Evolutionary conservation across 2,888 invertebrate genomes (phyloP).

Genomic region (Eupithecia dodoneata): DNA sequence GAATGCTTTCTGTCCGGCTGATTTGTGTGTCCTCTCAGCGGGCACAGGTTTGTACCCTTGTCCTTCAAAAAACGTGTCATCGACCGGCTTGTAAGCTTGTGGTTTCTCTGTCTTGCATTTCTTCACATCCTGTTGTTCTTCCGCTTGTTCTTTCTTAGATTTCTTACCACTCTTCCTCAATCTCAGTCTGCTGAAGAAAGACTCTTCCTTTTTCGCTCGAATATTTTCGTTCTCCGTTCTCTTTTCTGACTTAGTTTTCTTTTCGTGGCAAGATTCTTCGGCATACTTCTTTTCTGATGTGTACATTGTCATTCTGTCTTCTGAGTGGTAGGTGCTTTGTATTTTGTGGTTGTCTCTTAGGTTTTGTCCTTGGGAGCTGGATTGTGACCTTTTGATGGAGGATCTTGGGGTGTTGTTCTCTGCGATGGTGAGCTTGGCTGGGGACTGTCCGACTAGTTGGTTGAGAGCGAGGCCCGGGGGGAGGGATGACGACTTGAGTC

Average conservation of each 20-base stretch:
- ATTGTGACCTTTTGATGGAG: constrained; percentile 80
- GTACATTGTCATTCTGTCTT: constrained; percentile 69
- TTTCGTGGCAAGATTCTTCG: constrained; percentile 79
- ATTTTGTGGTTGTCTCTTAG: constrained; percentile 69
- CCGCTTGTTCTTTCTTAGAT: constrained; percentile 83
- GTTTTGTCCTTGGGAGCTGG: constrained; percentile 78
- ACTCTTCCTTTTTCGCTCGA: constrained; percentile 82
- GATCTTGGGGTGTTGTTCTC: constrained; percentile 73
- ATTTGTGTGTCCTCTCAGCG: constrained; percentile 75
- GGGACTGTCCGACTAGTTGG: constrained; percentile 77
- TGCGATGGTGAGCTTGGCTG: constrained; percentile 81
- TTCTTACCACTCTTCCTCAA: constrained; percentile 89
- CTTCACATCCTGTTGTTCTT: constrained; percentile 73
- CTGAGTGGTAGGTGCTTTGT: constrained; percentile 64
- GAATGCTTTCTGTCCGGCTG: constrained; percentile 78
- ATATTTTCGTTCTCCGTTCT: constrained; percentile 79
- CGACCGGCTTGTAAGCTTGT: constrained; percentile 68
- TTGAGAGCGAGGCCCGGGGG: constrained; percentile 85
- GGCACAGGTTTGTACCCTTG: constrained; percentile 72
- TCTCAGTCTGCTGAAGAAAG: constrained; percentile 87
- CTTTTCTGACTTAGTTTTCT: constrained; percentile 79
- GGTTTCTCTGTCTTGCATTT: constrained; percentile 71
- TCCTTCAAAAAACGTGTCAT: constrained; percentile 65
- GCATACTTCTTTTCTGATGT: constrained; percentile 71
- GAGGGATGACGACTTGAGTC: constrained; percentile 86